Percentiles rank a stretch among this genome's conserved stretches.
These are phyloP conservation scores for Acanthosoma haemorrhoidale DNA, from an alignment of 2,888 invertebrate species.

Conservation along the genomic window DNA sequence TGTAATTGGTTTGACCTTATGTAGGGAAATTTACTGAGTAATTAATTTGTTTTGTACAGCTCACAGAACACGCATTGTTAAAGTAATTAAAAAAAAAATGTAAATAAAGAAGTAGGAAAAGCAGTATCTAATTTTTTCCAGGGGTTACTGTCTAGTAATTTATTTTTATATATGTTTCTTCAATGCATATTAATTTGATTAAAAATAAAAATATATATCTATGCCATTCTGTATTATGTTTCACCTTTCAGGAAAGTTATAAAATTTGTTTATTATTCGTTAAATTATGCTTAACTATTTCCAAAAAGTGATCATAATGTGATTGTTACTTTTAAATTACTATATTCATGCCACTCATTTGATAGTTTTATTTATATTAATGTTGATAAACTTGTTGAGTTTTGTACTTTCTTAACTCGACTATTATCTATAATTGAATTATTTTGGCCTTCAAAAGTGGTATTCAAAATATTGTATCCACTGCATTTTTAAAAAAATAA, in stretches of 20 bases:
- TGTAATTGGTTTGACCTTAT: constrained; percentile 19
- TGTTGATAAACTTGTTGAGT: no score
- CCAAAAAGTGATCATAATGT: background rate
- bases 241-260: background rate
- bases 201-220: background rate
- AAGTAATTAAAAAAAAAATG: constrained; percentile 17
- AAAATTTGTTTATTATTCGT: background rate
- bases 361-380: no score
- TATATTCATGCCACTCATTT: no score
- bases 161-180: background rate
- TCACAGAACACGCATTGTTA: constrained; percentile 23
- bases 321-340: background rate
- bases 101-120: constrained; percentile 25
- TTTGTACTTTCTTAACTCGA: background rate
- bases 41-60: constrained; percentile 26
- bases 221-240: background rate
- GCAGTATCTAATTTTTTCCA: constrained; percentile 15
- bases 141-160: constrained; percentile 10
- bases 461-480: background rate
- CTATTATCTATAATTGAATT: background rate
- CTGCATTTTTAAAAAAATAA: no score
- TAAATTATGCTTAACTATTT: background rate
- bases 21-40: background rate
- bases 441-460: background rate
- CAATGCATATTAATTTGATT: background rate